phyloP scores from a whole-genome alignment of 2,888 invertebrate genomes.

The Serrognathus titanus region DNA sequence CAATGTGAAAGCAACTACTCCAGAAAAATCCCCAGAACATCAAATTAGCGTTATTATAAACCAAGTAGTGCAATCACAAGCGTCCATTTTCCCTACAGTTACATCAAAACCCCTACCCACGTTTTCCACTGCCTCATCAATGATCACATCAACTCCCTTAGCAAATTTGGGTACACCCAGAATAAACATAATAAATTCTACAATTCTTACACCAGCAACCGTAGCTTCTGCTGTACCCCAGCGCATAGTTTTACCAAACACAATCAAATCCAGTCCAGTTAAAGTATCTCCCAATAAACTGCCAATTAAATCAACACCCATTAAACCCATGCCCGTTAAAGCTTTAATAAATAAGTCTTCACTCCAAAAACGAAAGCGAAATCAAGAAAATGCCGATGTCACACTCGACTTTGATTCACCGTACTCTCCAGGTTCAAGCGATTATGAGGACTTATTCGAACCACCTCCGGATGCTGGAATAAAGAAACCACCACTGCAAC shows the following conservation, averaged over 20 bases:
- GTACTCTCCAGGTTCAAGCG: slow-evolving; percentile 85
- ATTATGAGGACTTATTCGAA: slow-evolving; percentile 83
- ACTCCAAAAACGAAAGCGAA: slow-evolving; percentile 31
- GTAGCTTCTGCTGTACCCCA: slow-evolving; percentile 41
- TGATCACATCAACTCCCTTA: slow-evolving; percentile 43
- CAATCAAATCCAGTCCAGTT: slow-evolving; percentile 50
- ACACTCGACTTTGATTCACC: slow-evolving; percentile 78
- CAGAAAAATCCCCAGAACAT: slow-evolving; percentile 34
- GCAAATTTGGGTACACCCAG: slow-evolving; percentile 31
- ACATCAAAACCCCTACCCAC: slow-evolving; percentile 41
- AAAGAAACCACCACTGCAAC: slow-evolving; percentile 28
- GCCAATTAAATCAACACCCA: slow-evolving; percentile 54
- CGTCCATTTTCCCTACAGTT: slow-evolving; percentile 29
- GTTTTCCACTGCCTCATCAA: slow-evolving; percentile 30
- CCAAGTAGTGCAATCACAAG: slow-evolving; percentile 30
- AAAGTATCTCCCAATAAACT: slow-evolving; percentile 53
- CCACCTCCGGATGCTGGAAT: slow-evolving; percentile 57
- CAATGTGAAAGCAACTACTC: slow-evolving; percentile 37
- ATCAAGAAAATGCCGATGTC: slow-evolving; percentile 43
- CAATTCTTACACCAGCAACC: slow-evolving; percentile 37
- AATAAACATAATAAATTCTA: slow-evolving; percentile 44
- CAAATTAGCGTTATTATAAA: slow-evolving; percentile 31
- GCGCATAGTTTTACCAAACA: slow-evolving; percentile 53
- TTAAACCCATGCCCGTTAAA: slow-evolving; percentile 54
- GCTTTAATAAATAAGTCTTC: slow-evolving; percentile 29